Evolutionary conservation across 1,140 invertebrate species (phyloP), one percentile per base, ranked within the genome.

Genomic region (Ostrea denselamellosa): DNA sequence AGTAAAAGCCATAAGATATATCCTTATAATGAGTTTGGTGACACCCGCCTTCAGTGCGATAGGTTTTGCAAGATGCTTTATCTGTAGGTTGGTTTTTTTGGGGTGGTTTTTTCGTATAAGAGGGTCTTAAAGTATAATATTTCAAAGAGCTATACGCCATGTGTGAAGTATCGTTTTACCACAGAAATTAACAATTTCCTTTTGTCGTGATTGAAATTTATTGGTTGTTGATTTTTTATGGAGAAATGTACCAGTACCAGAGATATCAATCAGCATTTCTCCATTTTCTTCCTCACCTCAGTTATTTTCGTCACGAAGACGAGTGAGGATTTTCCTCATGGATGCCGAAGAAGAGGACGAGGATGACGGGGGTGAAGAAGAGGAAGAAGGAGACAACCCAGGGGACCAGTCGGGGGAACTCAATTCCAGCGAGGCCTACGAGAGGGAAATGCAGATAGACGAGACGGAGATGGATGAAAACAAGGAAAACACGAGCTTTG

Each of bases 311-410:
- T 97, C 96, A 90, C 95, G 95, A 88, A 96, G 97, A 85, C 97
- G 98, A 94, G 97, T 99, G 68, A 95, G 97, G 88, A 95, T 98
- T 56, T 97, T 98, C 92, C 98, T 99, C 94, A 98, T 98, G 96
- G 98, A 99, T 95, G 97, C 97, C 0, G 97, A 98, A 92, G 97
- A 97, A 8, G 98, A 98, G 90, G 95, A 95, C 8, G 95, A 95
- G 28, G 98, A 98, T 90, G 97, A 98, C 53, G 92, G 92, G 10
- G 90, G 90, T 22, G 97, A 98, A 84, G 97, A 97, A 28, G 91
- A 90, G 3, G 90, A 87, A 34, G 92, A 91, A 22, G 77, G 17
- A 58, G 91, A 87, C 65, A 53, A 54, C n/a, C 52, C 34, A n/a
- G 88, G 85, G 86, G 88, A 65, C 25, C 85, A 89, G 83, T 87